A percentile compares a stretch with the other conserved stretches of the same genome.
phyloP scores from a whole-genome alignment of 2,113 vertebrate genomes.

The Hydrochoerus hydrochaeris region DNA sequence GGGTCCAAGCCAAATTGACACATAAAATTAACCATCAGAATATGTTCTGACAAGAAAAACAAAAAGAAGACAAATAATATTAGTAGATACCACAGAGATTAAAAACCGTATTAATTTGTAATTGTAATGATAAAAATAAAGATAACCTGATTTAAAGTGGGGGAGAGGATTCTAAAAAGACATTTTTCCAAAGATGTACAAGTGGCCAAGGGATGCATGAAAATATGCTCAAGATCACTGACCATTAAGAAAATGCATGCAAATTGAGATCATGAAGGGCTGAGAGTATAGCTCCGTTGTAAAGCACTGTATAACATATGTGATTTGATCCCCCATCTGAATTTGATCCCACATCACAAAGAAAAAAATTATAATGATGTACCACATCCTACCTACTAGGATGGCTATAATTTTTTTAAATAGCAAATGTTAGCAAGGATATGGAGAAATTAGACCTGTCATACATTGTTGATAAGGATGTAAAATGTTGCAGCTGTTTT shows the following conservation, averaged over 20 bases:
- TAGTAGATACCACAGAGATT: background rate
- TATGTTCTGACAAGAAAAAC: background rate
- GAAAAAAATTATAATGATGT: background rate
- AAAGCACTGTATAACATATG: background rate
- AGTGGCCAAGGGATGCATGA: background rate
- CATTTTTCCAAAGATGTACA: background rate
- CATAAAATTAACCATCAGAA: background rate
- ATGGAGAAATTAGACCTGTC: background rate
- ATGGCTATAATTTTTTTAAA: background rate
- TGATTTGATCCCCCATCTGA: background rate
- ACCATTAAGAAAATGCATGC: background rate
- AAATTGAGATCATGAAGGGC: background rate
- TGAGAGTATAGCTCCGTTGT: background rate
- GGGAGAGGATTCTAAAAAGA: background rate
- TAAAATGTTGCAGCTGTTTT: background rate
- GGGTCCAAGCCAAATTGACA: background rate
- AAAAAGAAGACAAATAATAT: background rate
- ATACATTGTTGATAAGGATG: background rate
- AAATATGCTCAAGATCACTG: background rate
- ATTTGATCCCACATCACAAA: background rate
- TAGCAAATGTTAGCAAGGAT: background rate
- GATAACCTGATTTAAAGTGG: background rate
- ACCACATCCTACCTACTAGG: background rate
- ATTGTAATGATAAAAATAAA: conserved; percentile 16
- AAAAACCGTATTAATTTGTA: background rate